Percentiles rank a stretch among this genome's conserved stretches.
phyloP scores from a whole-genome alignment of 2,113 vertebrate genomes.

The Labeo catla region DNA sequence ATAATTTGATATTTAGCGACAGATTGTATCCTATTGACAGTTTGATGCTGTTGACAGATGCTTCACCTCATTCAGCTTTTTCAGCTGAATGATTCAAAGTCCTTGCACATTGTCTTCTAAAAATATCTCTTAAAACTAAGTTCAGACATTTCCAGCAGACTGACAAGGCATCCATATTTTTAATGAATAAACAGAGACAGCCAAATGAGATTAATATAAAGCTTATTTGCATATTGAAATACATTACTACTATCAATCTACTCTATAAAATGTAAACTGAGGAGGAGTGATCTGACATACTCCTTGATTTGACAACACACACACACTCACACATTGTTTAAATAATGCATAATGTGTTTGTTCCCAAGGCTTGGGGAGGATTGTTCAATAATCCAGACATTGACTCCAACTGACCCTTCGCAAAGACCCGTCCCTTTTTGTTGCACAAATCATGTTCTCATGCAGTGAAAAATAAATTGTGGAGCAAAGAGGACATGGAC shows the following conservation, averaged over 20 bases:
- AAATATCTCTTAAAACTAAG: background rate
- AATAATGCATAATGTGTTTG: slow-evolving; percentile 14
- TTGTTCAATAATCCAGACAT: slow-evolving; percentile 43
- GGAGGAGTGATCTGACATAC: background rate
- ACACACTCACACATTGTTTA: background rate
- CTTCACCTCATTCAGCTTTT: background rate
- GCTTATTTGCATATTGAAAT: background rate
- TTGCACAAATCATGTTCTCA: too few relatives aligned
- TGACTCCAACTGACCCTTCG: slow-evolving; percentile 23
- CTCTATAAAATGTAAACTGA: background rate
- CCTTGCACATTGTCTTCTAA: background rate
- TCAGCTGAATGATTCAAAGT: background rate
- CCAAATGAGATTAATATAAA: background rate
- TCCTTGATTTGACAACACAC: background rate
- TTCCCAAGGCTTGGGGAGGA: background rate
- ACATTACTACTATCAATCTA: background rate
- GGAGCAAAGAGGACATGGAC: too few relatives aligned
- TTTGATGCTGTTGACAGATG: background rate
- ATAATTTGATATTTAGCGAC: background rate
- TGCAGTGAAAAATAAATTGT: too few relatives aligned
- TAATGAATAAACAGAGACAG: background rate
- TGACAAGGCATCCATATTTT: background rate
- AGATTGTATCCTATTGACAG: background rate
- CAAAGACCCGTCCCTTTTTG: too few relatives aligned
- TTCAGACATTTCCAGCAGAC: background rate